These are phyloP conservation scores for Drosophila emarginata DNA, from an alignment of 2,888 invertebrate genomes.

Conservation along the genomic window DNA sequence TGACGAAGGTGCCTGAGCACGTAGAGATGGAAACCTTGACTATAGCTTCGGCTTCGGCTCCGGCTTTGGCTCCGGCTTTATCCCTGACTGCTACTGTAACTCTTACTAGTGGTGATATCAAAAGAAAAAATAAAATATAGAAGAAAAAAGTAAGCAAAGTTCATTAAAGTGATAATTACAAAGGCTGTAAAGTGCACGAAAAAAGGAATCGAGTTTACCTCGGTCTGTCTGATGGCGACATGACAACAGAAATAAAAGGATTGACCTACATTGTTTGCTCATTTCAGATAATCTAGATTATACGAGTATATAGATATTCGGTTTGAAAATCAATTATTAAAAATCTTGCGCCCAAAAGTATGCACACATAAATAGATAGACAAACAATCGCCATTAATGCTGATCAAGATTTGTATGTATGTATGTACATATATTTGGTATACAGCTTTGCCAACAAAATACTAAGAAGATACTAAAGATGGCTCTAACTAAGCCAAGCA, in stretches of 20 bases:
- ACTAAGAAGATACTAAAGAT: no score
- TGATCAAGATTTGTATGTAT: no score
- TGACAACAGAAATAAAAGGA: slow-evolving; percentile 1
- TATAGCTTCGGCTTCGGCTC: background rate
- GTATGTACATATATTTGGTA: no score
- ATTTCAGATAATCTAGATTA: no score
- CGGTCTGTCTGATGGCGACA: slow-evolving; percentile 3
- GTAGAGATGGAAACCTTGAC: slow-evolving; percentile 16
- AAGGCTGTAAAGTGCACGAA: slow-evolving; percentile 56
- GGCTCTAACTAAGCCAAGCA: no score
- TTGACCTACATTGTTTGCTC: slow-evolving; percentile 7
- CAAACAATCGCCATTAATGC: no score
- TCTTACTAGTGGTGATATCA: slow-evolving; percentile 57
- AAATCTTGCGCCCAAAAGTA: background rate
- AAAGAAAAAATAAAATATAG: slow-evolving; percentile 11
- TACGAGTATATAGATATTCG: background rate
- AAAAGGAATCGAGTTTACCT: slow-evolving; percentile 18
- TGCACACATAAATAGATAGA: background rate
- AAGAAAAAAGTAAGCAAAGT: slow-evolving; percentile 56
- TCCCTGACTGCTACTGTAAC: slow-evolving; percentile 21
- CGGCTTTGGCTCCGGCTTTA: background rate
- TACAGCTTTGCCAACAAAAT: no score
- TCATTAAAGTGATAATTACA: slow-evolving; percentile 78
- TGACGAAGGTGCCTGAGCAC: slow-evolving; percentile 37
- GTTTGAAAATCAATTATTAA: background rate